Evolutionary conservation across 2,888 invertebrate genomes (phyloP), one percentile per base, ranked within the genome.

Genomic region (Phlogophora meticulosa): DNA sequence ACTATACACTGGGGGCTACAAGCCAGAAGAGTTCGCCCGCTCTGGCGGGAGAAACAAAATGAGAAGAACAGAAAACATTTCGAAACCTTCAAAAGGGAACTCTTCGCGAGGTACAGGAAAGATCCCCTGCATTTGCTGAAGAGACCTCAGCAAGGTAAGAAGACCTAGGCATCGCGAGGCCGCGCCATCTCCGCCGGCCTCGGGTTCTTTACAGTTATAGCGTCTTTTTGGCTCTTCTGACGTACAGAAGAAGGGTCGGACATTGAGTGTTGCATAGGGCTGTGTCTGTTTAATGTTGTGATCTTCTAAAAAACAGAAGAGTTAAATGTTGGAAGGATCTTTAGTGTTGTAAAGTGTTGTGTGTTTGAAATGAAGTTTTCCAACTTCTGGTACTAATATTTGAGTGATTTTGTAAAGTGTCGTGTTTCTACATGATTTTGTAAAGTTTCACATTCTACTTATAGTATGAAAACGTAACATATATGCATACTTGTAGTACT

Each of bases 1-100:
- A 98, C 98, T 0, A 98, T 98, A 58, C 98, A 98, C 88, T 98
- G 98, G 98, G 98, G 98, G 0, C 93, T 98, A 4, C 98, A 98
- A 88, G 97, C 97, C 36, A 97, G 98, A 65, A 96, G 97, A 83
- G 96, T 96, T 45, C 96, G 98, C 28, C 98, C 98, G 0, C 96
- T 97, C 0, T 98, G 98, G 98, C 96, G 98, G 48, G 98, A 98
- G 90, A 97, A 97, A 68, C 98, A 98, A 87, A 98, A 98, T 91
- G 97, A 97, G 83, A 96, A 97, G 78, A 98, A 98, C 90, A 93
- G 98, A 60, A 97, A 97, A 83, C 96, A 97, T 83, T 98, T 98
- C 87, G 98, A 98, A 82, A 96, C 96, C 0, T 98, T 98, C 92
- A 98, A 98, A 90, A 96, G 97, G 71, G 98, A 98, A 92, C 96